phyloP scores from a whole-genome alignment of 2,888 invertebrate species.

The Liopterus haemorrhoidalis region DNA sequence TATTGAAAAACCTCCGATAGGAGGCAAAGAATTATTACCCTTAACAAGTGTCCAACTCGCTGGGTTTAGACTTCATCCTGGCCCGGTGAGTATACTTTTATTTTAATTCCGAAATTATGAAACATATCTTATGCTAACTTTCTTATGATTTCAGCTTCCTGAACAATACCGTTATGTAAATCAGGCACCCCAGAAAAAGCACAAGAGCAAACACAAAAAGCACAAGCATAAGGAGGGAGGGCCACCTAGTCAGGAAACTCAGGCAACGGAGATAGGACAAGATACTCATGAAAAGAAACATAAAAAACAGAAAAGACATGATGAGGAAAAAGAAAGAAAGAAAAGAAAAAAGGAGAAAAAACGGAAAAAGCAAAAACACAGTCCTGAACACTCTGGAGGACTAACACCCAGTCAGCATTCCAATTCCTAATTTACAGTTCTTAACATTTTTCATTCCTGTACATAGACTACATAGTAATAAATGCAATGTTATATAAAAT shows the following conservation, averaged over 20 bases:
- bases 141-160: constrained; percentile 59
- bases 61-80: constrained; percentile 91
- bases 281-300: constrained; percentile 93
- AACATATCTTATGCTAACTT: constrained; percentile 8
- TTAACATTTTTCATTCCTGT: constrained; percentile 8
- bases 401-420: constrained; percentile 57
- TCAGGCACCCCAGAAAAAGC: constrained; percentile 86
- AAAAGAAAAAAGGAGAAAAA: constrained; percentile 94
- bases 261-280: constrained; percentile 56
- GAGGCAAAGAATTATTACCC: constrained; percentile 82
- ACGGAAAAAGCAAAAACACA: constrained; percentile 89
- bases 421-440: constrained; percentile 32
- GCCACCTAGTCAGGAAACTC: constrained; percentile 68
- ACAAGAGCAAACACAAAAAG: constrained; percentile 93
- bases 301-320: constrained; percentile 89
- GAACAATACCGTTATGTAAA: constrained; percentile 92
- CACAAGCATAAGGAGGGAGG: constrained; percentile 88
- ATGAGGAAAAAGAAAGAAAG: constrained; percentile 88
- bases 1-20: constrained; percentile 92
- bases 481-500: too few relatives aligned
- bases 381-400: constrained; percentile 75
- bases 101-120: constrained; percentile 7
- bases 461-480: too few relatives aligned
- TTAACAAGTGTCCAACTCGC: constrained; percentile 82
- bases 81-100: constrained; percentile 55